Evolutionary conservation across 2,113 vertebrate species (phyloP).

Genomic region (Poecilia latipinna): DNA sequence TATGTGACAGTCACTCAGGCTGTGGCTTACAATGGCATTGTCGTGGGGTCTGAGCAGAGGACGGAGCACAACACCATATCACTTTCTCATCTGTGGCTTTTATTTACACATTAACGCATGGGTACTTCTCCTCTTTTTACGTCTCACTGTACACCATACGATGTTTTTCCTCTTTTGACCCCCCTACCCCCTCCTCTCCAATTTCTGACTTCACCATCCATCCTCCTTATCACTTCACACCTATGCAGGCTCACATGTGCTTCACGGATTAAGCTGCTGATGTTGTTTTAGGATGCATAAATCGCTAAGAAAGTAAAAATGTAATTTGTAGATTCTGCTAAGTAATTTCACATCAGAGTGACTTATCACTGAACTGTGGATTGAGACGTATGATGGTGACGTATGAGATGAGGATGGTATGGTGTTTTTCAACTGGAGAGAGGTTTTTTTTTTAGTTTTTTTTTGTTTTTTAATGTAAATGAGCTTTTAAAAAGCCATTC

Average conservation of each 20-base stretch:
- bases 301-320: slow-evolving; percentile 56
- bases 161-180: background rate
- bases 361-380: slow-evolving; percentile 51
- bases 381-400: slow-evolving; percentile 11
- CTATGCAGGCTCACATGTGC: slow-evolving; percentile 42
- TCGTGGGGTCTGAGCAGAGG: slow-evolving; percentile 45
- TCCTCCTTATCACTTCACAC: slow-evolving; percentile 36
- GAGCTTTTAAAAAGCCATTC: slow-evolving; percentile 21
- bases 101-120: slow-evolving; percentile 23
- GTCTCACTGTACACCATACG: slow-evolving; percentile 25
- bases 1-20: slow-evolving; percentile 55
- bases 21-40: slow-evolving; percentile 52
- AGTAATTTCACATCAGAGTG: slow-evolving; percentile 62
- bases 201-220: background rate
- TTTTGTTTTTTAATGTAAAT: background rate
- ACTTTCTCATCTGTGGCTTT: slow-evolving; percentile 47
- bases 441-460: background rate
- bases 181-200: background rate
- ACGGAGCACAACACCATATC: slow-evolving; percentile 40
- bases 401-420: background rate
- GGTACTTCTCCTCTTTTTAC: slow-evolving; percentile 21
- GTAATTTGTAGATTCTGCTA: slow-evolving; percentile 51
- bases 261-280: slow-evolving; percentile 44
- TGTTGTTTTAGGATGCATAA: slow-evolving; percentile 63
- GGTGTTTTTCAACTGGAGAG: slow-evolving; percentile 7